phyloP scores from a whole-genome alignment of 2,888 invertebrate species.

The Apodemia zela region DNA sequence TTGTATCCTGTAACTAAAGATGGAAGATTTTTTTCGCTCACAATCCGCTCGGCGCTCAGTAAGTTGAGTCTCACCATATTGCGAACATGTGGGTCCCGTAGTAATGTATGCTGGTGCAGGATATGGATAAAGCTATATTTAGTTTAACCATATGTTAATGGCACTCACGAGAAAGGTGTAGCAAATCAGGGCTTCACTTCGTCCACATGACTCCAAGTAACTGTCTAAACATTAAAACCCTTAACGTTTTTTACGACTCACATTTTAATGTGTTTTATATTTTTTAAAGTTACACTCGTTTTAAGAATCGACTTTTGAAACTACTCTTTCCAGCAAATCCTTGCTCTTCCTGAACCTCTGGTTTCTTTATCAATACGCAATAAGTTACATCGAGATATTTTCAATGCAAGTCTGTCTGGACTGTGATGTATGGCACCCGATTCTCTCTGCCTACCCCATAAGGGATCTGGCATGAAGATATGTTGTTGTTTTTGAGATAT shows the following conservation, averaged over 20 bases:
- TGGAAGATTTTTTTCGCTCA: slow-evolving; percentile 59
- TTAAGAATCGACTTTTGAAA: no score
- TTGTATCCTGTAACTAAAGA: slow-evolving; percentile 75
- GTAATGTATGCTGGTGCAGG: slow-evolving; percentile 40
- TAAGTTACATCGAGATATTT: no score
- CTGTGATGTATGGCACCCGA: no score
- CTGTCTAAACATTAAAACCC: slow-evolving; percentile 38
- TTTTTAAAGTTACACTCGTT: no score
- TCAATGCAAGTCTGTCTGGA: no score
- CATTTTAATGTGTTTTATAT: neutral
- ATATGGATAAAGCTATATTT: slow-evolving; percentile 59
- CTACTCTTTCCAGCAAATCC: no score
- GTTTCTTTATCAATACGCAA: no score
- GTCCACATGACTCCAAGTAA: slow-evolving; percentile 39
- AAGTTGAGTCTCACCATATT: slow-evolving; percentile 68
- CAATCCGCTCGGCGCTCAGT: slow-evolving; percentile 64
- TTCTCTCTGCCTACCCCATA: no score
- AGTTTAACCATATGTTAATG: slow-evolving; percentile 67
- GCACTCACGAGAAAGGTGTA: slow-evolving; percentile 47
- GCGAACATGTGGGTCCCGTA: slow-evolving; percentile 67
- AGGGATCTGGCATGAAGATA: no score
- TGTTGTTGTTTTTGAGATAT: no score
- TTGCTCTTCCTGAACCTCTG: no score
- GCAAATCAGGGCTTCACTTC: slow-evolving; percentile 32
- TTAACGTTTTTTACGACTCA: slow-evolving; percentile 19